Conservation (phyloP, 2,888 invertebrate genomes). For the Plagodis dolabraria region DNA sequence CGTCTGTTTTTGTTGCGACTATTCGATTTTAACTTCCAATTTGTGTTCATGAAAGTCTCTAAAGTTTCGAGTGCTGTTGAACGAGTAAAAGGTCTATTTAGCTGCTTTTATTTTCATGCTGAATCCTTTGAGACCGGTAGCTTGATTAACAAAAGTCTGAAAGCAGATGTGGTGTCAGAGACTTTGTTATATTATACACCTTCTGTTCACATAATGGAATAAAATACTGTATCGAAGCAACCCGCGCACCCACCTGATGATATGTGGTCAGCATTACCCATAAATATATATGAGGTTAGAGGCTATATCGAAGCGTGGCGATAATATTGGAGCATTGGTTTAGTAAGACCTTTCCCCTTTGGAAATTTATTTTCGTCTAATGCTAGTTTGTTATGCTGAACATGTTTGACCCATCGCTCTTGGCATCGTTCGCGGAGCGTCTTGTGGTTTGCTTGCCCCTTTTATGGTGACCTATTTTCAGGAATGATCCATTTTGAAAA, state of each 20-base stretch:
- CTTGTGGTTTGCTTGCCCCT: constrained; percentile 38
- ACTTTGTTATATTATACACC: neutral
- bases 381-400: constrained; percentile 36
- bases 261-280: constrained; percentile 41
- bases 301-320: constrained; percentile 22
- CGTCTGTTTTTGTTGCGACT: constrained; percentile 41
- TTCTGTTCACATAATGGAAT: constrained; percentile 4
- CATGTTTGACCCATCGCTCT: constrained; percentile 43
- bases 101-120: neutral
- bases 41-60: constrained; percentile 16
- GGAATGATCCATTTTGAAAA: constrained; percentile 9
- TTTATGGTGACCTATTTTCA: constrained; percentile 39
- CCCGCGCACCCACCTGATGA: constrained; percentile 49
- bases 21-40: constrained; percentile 42
- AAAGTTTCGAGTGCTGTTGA: constrained; percentile 1
- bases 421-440: constrained; percentile 27
- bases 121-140: neutral
- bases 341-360: constrained; percentile 22
- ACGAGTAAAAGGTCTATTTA: constrained; percentile 3
- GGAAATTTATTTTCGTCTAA: constrained; percentile 25
- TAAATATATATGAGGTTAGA: constrained; percentile 18
- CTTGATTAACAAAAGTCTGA: neutral
- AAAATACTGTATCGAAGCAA: constrained; percentile 4
- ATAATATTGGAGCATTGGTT: constrained; percentile 26
- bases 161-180: too few relatives aligned